Evolutionary conservation across 2,113 vertebrate genomes (phyloP).

Genomic region (Paralichthys olivaceus): DNA sequence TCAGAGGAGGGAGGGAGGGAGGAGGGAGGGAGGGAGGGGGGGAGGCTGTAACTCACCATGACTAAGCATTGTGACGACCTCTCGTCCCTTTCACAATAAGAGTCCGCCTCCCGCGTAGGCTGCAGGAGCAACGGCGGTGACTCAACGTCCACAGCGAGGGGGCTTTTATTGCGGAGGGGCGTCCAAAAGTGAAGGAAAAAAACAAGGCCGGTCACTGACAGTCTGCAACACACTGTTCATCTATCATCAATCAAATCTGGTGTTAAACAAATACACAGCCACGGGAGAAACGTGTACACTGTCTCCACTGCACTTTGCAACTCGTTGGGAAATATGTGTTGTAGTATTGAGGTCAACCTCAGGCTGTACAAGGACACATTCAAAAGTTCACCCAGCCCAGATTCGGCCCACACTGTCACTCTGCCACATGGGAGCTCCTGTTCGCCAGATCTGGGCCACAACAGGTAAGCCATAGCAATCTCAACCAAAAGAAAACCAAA

Average conservation of each 20-base stretch:
- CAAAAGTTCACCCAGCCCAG: no score
- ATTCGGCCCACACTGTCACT: no score
- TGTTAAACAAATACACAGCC: neutral
- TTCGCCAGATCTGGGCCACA: no score
- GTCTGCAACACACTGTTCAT: conserved; percentile 31
- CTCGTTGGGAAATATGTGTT: neutral
- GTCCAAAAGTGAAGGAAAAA: conserved; percentile 24
- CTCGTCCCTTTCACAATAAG: conserved; percentile 79
- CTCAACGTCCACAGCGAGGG: no score
- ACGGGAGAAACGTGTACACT: neutral
- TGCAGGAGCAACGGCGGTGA: neutral
- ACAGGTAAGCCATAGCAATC: no score
- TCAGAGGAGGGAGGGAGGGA: conserved; percentile 57
- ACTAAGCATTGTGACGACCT: conserved; percentile 84
- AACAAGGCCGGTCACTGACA: conserved; percentile 17
- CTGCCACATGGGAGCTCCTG: no score
- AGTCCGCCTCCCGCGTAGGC: conserved; percentile 36
- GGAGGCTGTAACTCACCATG: conserved; percentile 85
- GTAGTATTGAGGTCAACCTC: neutral
- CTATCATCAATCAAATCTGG: conserved; percentile 36
- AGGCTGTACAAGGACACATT: neutral
- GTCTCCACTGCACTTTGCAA: neutral
- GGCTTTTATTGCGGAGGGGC: conserved; percentile 68
- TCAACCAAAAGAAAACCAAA: no score
- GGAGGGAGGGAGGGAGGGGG: conserved; percentile 41